Evolutionary conservation across 1,140 invertebrate species (phyloP).

Genomic region (Penaeus japonicus): DNA sequence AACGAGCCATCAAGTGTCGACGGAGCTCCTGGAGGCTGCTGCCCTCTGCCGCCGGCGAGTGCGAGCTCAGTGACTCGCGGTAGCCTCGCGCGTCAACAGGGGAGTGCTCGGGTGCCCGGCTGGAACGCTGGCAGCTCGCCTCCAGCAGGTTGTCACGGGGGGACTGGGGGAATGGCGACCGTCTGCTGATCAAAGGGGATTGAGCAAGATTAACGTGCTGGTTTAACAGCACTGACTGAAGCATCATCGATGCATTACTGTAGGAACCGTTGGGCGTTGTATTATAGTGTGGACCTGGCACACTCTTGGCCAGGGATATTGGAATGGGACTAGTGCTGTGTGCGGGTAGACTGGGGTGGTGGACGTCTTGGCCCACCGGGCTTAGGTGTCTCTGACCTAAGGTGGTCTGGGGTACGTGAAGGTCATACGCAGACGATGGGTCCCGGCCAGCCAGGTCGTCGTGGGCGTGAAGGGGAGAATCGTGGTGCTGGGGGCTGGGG

Average conservation of each 20-base stretch:
- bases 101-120: neutral
- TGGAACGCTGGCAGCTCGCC: neutral
- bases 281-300: neutral
- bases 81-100: conserved; percentile 14
- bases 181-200: conserved; percentile 17
- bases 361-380: neutral
- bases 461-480: neutral
- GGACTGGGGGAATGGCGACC: neutral
- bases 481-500: neutral
- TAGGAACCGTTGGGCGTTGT: conserved; percentile 7
- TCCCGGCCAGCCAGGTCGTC: conserved; percentile 23
- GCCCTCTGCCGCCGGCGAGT: conserved; percentile 28
- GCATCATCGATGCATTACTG: conserved; percentile 19
- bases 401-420: conserved; percentile 8
- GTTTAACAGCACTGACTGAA: conserved; percentile 24
- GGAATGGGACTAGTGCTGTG: conserved; percentile 46
- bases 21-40: conserved; percentile 29
- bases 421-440: neutral
- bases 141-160: neutral
- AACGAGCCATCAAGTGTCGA: conserved; percentile 38
- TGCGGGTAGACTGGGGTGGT: neutral
- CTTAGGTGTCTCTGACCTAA: neutral
- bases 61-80: conserved; percentile 6
- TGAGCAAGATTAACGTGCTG: conserved; percentile 21
- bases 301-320: conserved; percentile 14